These are phyloP conservation scores for Leucophenga montana DNA, from an alignment of 2,888 invertebrate genomes.

Conservation along the genomic window DNA sequence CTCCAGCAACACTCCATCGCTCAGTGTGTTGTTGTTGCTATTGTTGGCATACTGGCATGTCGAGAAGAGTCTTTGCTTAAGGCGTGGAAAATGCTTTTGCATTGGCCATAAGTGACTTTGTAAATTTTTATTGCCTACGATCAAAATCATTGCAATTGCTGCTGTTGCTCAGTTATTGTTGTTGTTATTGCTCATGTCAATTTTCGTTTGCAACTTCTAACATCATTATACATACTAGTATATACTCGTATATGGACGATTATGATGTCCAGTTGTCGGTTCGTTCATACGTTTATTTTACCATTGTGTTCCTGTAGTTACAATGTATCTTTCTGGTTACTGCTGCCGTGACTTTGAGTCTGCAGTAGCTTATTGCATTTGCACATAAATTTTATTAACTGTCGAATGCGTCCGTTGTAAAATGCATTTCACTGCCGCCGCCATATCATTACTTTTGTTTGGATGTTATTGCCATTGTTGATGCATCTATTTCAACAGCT, in stretches of 20 bases:
- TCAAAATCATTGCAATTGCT: slow-evolving; percentile 44
- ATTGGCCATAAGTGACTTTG: slow-evolving; percentile 54
- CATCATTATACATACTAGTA: too few relatives aligned
- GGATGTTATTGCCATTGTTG: too few relatives aligned
- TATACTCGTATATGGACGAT: not conserved
- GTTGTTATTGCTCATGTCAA: slow-evolving; percentile 30
- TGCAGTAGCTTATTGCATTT: slow-evolving; percentile 48
- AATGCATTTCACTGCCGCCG: not conserved
- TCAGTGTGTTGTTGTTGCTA: not conserved
- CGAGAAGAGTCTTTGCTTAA: slow-evolving; percentile 39
- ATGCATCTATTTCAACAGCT: too few relatives aligned
- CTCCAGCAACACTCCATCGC: not conserved
- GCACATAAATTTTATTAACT: slow-evolving; percentile 51
- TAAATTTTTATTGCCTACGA: slow-evolving; percentile 57
- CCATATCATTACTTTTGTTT: not conserved
- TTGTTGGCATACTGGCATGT: slow-evolving; percentile 29
- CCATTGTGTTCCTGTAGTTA: too few relatives aligned
- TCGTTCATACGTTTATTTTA: too few relatives aligned
- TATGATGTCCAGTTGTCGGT: too few relatives aligned
- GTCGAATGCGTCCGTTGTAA: not conserved
- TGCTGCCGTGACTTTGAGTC: slow-evolving; percentile 37
- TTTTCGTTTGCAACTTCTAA: not conserved
- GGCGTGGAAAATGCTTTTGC: slow-evolving; percentile 33
- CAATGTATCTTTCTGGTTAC: slow-evolving; percentile 36
- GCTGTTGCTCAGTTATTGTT: slow-evolving; percentile 30